Percentiles rank a stretch among this genome's conserved stretches.
phyloP scores from a whole-genome alignment of 2,113 vertebrate species.

The Camelus bactrianus region DNA sequence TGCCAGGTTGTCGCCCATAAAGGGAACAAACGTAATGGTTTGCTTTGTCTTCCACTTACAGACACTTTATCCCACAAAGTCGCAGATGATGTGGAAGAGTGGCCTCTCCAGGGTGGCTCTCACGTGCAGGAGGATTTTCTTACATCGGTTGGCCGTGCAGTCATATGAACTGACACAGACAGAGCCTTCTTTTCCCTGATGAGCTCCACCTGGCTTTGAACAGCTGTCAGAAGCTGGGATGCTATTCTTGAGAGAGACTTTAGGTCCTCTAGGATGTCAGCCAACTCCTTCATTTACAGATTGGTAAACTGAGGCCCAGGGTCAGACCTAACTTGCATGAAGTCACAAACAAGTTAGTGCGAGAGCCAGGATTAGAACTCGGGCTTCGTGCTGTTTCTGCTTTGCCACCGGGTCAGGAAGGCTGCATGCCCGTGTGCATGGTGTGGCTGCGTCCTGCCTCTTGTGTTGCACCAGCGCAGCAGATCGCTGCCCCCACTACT shows the following conservation, averaged over 20 bases:
- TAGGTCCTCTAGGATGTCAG: not conserved
- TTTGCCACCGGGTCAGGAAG: not conserved
- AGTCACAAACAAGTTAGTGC: not conserved
- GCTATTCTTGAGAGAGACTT: not conserved
- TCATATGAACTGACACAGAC: not conserved
- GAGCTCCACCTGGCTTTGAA: slow-evolving; percentile 34
- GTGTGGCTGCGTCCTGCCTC: not conserved
- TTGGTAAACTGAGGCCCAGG: not conserved
- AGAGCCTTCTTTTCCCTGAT: not conserved
- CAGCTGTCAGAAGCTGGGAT: not conserved
- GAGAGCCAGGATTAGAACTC: not conserved
- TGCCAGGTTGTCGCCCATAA: slow-evolving; percentile 6
- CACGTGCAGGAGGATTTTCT: not conserved
- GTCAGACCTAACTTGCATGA: not conserved
- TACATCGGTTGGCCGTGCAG: not conserved
- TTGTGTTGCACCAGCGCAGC: no score
- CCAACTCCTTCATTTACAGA: not conserved
- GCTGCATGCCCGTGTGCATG: not conserved
- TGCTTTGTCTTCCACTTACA: slow-evolving; percentile 39
- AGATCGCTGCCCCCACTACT: accelerated
- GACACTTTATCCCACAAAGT: not conserved
- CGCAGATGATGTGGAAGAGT: not conserved
- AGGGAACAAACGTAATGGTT: slow-evolving; percentile 7
- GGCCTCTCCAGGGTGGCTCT: not conserved
- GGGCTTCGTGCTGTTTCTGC: not conserved